Evolutionary conservation across 2,888 invertebrate genomes (phyloP).

Genomic region (Corythucha ciliata): DNA sequence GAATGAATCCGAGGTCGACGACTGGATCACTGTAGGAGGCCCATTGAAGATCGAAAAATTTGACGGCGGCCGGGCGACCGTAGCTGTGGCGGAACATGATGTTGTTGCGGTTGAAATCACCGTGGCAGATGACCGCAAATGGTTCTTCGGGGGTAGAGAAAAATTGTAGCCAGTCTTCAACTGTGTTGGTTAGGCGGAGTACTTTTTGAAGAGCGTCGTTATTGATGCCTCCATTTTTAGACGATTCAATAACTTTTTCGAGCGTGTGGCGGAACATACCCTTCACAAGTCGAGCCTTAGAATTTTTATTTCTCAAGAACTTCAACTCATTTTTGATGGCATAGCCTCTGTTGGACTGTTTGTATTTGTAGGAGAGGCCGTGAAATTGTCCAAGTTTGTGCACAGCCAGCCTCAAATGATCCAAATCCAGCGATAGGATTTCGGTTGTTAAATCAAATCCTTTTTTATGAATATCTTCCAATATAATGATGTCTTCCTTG

Average conservation of each 20-base stretch:
- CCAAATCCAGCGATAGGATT: constrained; percentile 35
- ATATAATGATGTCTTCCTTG: constrained; percentile 31
- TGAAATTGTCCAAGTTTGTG: constrained; percentile 37
- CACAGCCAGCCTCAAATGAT: constrained; percentile 35
- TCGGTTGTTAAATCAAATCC: constrained; percentile 36
- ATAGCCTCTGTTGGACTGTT: constrained; percentile 29
- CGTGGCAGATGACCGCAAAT: constrained; percentile 40
- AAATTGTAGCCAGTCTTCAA: background rate
- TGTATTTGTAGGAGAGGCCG: constrained; percentile 38
- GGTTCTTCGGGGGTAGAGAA: constrained; percentile 27
- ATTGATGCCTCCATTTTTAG: background rate
- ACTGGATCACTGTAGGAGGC: constrained; percentile 39
- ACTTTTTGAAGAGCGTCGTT: constrained; percentile 11
- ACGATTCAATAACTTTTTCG: constrained; percentile 15
- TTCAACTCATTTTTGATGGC: background rate
- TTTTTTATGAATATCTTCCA: constrained; percentile 36
- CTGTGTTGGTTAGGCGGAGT: background rate
- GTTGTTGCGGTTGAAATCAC: constrained; percentile 43
- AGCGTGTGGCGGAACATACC: constrained; percentile 4
- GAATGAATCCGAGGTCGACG: constrained; percentile 40
- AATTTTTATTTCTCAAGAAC: no score
- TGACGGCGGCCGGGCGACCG: constrained; percentile 38
- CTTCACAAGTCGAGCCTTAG: no score
- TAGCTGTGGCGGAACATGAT: constrained; percentile 40
- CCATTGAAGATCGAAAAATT: constrained; percentile 40